Evolutionary conservation across 2,113 vertebrate genomes (phyloP), one percentile per base, ranked within the genome.

Genomic region (Erythrolamprus reginae): DNA sequence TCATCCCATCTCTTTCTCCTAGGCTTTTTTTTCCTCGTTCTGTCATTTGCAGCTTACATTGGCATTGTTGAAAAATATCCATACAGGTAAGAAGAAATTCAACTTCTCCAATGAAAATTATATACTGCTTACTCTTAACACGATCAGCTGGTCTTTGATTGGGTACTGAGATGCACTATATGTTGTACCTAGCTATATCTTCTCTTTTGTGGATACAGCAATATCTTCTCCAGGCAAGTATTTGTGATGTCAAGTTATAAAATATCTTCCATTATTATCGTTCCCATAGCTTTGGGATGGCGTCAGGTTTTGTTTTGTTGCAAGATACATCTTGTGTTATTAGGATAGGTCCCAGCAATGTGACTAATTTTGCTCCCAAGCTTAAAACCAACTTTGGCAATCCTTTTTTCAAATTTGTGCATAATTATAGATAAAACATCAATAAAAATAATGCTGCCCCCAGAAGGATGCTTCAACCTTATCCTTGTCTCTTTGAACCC

Each of bases 41-140:
- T 65, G 38, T 85, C 15, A 92, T 92, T 92, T 33, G 88, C 24
- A 82, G 94, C 92, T 17, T 83, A 88, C 10, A 88, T 90, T 92
- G 87, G 58, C 88, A 83, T 93, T 82, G 21, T 0, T 0, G 89
- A 94, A 84, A 92, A 52, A 48, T 42, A 10, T 38, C 0, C 90
- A 91, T 84, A 77, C 89, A 93, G 94, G 96, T 96, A 94, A 95
- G 94, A 94, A 93, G 92, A 86, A 51, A 89, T 21, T 45, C 9
- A 10, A 70, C 87, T 87, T 1, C 0, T 50, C 89, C 3, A 21
- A 0, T 0, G 0, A 1, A 0, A 84, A 88, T 42, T 23, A 47
- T 91, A 28, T 26, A 6, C 2, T 38, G 42, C 23, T 28, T 83
- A 21, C 50, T 88, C 52, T 88, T 88, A 2, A 88, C 2, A 89